phyloP scores from a whole-genome alignment of 2,888 invertebrate species.

The Lapara coniferarum region DNA sequence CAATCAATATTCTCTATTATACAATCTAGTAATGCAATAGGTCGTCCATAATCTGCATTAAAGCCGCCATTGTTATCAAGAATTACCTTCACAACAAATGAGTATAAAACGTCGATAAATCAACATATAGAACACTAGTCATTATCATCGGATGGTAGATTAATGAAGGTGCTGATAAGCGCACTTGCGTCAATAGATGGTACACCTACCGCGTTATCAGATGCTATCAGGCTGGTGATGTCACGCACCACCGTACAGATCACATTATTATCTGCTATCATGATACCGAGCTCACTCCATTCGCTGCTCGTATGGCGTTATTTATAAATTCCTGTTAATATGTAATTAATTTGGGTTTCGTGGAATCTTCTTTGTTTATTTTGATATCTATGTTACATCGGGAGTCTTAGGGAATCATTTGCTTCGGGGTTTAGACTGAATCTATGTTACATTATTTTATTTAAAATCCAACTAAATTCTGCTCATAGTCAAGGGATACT shows the following conservation, averaged over 20 bases:
- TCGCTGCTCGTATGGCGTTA: not conserved
- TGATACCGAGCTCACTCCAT: constrained; percentile 9
- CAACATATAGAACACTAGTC: constrained; percentile 5
- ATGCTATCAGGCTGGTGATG: constrained; percentile 26
- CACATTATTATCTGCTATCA: constrained; percentile 2
- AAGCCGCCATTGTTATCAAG: not conserved
- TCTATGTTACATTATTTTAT: too few relatives aligned
- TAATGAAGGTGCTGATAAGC: constrained; percentile 34
- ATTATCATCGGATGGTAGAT: constrained; percentile 30
- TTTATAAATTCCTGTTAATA: not conserved
- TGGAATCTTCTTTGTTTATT: too few relatives aligned
- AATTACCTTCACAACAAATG: constrained; percentile 5
- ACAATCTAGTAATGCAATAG: not conserved
- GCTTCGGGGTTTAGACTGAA: too few relatives aligned
- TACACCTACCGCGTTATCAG: constrained; percentile 16
- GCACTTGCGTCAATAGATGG: constrained; percentile 39
- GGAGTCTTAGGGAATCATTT: too few relatives aligned
- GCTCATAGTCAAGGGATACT: too few relatives aligned
- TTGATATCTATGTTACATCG: too few relatives aligned
- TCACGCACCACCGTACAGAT: constrained; percentile 32
- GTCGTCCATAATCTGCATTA: not conserved
- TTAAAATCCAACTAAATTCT: not conserved
- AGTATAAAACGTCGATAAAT: constrained; percentile 8
- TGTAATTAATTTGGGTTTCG: not conserved
- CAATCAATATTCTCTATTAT: not conserved